Base-by-base conservation (phyloP, 2,888 invertebrate species). In the Lumbricus terrestris region DNA sequence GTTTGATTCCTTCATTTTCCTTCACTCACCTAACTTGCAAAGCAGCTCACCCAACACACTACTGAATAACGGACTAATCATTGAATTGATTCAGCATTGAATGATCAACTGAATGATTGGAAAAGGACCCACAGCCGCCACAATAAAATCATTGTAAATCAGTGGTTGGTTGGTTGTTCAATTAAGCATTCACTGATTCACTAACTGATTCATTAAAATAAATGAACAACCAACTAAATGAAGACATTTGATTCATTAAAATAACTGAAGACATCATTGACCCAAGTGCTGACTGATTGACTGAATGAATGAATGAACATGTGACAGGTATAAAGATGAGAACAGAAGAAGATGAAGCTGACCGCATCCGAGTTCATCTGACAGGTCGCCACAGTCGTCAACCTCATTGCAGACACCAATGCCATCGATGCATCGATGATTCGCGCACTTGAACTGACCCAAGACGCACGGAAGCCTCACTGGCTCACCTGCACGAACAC, bases 381-480 rank as follows among this genome's bases (percentile, higher is more conserved):
- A 94, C 0, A 92, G 91, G 91, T 95, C 95, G 0, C 92, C 93
- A 91, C 95, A 95, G 90, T 94, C 94, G 89, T 93, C 92, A n/a
- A 93, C 90, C 54, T 93, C 92, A 92, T 94, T 93, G 92, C 94
- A 94, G 13, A 94, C 94, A 34, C 92, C 91, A 16, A 89, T 90
- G 15, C 91, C 92, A n/a, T 91, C 82, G 16, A 94, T 91, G 92
- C 94, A 94, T 11, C 91, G 89, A 3, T 92, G 91, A 95, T 98
- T 98, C 90, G 96, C 96, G 95, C 98, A 99, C 94, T 98, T 97
- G 96, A 97, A 98, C 93, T 97, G 96, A 90, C 97, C 97, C 18
- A 54, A 38, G 13, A 69, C 54, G 90, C 94, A 94, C 13, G 20
- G 82, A 3, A 33, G 88, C 11, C 90, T 96, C 92, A 96, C 96